These are phyloP conservation scores for Styela plicata DNA, from an alignment of 23 tunicate genomes.

Conservation along the genomic window DNA sequence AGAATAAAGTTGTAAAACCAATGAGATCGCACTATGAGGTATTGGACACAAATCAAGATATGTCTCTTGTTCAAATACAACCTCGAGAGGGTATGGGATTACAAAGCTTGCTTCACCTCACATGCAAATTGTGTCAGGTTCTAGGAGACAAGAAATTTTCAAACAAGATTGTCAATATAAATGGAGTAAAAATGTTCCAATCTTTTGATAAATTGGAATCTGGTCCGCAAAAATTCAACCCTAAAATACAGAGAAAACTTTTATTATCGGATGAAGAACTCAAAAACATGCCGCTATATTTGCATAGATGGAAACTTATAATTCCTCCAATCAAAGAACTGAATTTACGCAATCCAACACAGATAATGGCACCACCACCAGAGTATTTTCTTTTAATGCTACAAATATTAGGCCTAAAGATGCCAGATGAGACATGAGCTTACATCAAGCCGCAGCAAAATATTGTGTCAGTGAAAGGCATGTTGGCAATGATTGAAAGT, in stretches of 20 bases:
- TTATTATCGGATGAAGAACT: not conserved
- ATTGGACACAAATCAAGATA: not conserved
- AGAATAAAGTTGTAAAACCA: not conserved
- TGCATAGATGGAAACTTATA: not conserved
- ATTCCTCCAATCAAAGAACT: not conserved
- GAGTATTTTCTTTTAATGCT: not conserved
- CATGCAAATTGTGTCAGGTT: not conserved
- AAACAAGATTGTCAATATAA: not conserved
- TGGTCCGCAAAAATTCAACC: not conserved
- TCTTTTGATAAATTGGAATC: not conserved
- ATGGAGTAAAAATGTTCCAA: not conserved
- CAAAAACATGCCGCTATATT: not conserved
- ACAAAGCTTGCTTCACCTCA: not conserved
- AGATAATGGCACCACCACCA: not conserved
- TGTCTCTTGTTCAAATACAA: not conserved
- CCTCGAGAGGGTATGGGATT: not conserved
- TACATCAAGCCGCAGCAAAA: too few species aligned
- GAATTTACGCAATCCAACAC: not conserved
- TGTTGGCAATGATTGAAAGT: too few species aligned
- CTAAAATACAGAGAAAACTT: not conserved
- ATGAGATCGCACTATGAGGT: not conserved
- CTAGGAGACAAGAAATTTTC: not conserved
- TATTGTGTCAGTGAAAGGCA: too few species aligned
- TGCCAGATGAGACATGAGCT: not conserved
- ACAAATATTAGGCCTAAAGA: not conserved